Conservation (phyloP, 2,113 vertebrate genomes). For the Piaya cayana region DNA sequence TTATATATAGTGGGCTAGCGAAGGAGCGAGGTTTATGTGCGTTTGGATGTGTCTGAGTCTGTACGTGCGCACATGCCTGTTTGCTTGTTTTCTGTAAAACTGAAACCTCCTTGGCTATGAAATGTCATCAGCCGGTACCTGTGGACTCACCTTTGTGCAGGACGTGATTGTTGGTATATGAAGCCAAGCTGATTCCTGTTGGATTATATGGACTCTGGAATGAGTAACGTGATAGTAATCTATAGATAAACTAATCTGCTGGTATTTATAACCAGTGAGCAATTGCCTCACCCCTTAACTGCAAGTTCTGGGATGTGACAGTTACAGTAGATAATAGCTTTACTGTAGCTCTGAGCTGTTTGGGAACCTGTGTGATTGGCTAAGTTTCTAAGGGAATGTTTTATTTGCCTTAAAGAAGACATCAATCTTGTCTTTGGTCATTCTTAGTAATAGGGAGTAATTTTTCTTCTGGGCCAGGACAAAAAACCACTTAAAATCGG, state of each 20-base stretch:
- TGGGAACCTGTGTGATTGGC: background rate
- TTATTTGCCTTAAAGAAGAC: conserved; percentile 25
- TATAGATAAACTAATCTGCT: conserved; percentile 55
- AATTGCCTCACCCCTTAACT: conserved; percentile 37
- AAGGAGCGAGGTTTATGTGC: background rate
- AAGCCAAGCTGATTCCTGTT: conserved; percentile 22
- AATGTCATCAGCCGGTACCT: conserved; percentile 2
- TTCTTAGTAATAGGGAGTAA: background rate
- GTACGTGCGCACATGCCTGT: background rate
- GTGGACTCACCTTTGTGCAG: background rate
- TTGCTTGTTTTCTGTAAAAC: background rate
- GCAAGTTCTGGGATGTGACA: background rate
- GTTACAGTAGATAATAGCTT: conserved; percentile 11
- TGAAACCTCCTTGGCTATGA: background rate
- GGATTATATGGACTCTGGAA: conserved; percentile 42
- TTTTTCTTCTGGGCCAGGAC: background rate
- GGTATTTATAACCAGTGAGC: conserved; percentile 59
- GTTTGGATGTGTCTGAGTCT: background rate
- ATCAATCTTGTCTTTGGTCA: background rate
- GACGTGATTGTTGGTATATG: background rate
- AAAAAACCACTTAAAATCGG: conserved; percentile 31
- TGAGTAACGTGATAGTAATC: conserved; percentile 59
- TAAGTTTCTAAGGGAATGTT: background rate
- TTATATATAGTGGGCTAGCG: conserved; percentile 48
- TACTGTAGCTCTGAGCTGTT: background rate